Evolutionary conservation across 2,797 vertebrate genomes (phyloP), one percentile per base, ranked within the genome.

Genomic region (Galaxias olidus): DNA sequence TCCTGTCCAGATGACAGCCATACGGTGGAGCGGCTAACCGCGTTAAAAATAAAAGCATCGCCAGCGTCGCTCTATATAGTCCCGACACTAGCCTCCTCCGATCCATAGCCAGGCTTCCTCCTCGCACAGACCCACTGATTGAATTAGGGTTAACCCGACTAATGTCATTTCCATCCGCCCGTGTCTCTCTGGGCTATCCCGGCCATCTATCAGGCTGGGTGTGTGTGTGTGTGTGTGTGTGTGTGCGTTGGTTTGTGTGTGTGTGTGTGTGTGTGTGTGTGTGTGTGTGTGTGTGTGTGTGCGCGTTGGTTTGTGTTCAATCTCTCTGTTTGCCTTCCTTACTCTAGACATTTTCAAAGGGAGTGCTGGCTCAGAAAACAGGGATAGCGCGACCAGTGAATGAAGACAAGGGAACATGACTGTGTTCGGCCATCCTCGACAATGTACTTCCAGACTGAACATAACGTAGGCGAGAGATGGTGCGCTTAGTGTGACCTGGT

Each of bases 91-190:
- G 62, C 69, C 67, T 60, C 67, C 52, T 41, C 59, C 66, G 72
- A 82, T 86, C 74, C 53, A 77, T 84, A 71, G 58, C 42, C 13
- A 47, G 15, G 30, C 30, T 30, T 30, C 54, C 48, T 76, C 65
- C 57, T 71, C 20, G 57, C 48, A 75, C 60, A 69, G 77, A 77
- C 71, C 63, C 51, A 50, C 60, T 64, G 59, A 86, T 77, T 76
- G 14, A 82, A 86, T 89, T 87, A 86, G 10, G 15, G 59, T 63
- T 74, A 66, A 83, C 68, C 51, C 30, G 81, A 81, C 73, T 71
- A 73, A 86, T 76, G 64, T 45, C 15, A 80, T 84, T 85, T 84
- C 72, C 53, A 76, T 80, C 68, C 73, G 58, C 66, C 43, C 30
- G 13, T 53, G 66, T 48, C 74, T 44, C 58, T 64, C 61, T 62